A percentile compares a stretch with the other conserved stretches of the same genome.
phyloP scores from a whole-genome alignment of 2,113 vertebrate genomes.

The Colius striatus region DNA sequence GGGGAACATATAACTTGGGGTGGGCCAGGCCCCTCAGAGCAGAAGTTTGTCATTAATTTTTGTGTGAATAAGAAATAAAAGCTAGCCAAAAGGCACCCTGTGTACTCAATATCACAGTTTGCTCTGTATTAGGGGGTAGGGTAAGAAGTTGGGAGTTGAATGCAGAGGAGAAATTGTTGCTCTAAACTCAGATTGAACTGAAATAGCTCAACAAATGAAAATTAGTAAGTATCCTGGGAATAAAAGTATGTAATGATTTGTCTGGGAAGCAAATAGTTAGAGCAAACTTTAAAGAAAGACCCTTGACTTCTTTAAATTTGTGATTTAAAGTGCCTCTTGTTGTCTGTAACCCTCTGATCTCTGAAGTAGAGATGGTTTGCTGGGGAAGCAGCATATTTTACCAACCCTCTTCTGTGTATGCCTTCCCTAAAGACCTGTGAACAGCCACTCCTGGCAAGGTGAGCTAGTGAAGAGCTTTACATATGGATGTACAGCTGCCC shows the following conservation, averaged over 20 bases:
- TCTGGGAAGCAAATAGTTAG: not conserved
- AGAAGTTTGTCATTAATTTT: not conserved
- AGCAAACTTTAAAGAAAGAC: not conserved
- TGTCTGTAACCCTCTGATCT: not conserved
- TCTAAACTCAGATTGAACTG: conserved; percentile 53
- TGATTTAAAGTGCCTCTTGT: not conserved
- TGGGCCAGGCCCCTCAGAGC: not conserved
- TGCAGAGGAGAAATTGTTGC: not conserved
- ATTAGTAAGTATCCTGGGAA: not conserved
- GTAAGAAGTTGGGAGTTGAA: not conserved
- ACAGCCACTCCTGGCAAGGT: not conserved
- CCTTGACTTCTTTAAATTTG: not conserved
- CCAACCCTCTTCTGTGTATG: not conserved
- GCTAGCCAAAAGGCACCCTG: not conserved
- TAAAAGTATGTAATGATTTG: not conserved
- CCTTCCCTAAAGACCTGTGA: not conserved
- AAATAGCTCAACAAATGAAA: conserved; percentile 6
- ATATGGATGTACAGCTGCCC: not conserved
- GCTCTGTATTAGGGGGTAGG: not conserved
- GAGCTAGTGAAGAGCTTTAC: fast-evolving
- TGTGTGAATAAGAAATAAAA: not conserved
- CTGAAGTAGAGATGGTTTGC: not conserved
- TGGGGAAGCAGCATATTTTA: not conserved
- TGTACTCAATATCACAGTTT: not conserved
- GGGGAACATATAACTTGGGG: not conserved